Evolutionary conservation across 2,888 invertebrate species (phyloP).

Genomic region (Bembecia ichneumoniformis): DNA sequence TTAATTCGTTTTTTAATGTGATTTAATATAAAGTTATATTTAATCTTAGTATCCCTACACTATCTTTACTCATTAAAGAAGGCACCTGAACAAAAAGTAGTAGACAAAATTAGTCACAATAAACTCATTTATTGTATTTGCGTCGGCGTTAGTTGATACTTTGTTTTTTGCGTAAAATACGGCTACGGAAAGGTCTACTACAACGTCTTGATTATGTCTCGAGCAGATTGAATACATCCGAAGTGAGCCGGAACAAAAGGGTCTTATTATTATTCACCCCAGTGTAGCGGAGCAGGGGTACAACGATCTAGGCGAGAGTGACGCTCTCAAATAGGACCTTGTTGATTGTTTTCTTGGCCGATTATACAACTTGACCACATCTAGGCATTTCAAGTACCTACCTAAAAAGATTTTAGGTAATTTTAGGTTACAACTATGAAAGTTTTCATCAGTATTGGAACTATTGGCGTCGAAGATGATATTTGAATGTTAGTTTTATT

Average conservation of each 20-base stretch:
- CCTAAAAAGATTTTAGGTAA: neutral
- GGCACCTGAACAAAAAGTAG: too few species aligned
- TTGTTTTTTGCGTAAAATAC: neutral
- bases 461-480: too few species aligned
- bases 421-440: too few species aligned
- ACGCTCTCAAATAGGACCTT: conserved; percentile 26
- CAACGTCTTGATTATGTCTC: conserved; percentile 49
- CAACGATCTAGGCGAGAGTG: conserved; percentile 49
- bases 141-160: too few species aligned
- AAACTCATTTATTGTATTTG: too few species aligned
- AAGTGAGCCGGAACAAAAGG: conserved; percentile 52
- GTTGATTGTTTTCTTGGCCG: conserved; percentile 7
- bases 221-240: conserved; percentile 59
- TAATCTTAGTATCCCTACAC: too few species aligned
- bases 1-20: too few species aligned
- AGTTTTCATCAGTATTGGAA: too few species aligned
- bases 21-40: too few species aligned
- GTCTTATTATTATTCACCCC: conserved; percentile 69
- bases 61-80: too few species aligned
- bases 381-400: neutral
- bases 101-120: too few species aligned
- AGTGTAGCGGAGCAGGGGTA: conserved; percentile 31
- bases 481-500: too few species aligned
- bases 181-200: conserved; percentile 18
- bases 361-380: neutral